Evolutionary conservation across 2,888 invertebrate genomes (phyloP).

Genomic region (Gortyna flavago): DNA sequence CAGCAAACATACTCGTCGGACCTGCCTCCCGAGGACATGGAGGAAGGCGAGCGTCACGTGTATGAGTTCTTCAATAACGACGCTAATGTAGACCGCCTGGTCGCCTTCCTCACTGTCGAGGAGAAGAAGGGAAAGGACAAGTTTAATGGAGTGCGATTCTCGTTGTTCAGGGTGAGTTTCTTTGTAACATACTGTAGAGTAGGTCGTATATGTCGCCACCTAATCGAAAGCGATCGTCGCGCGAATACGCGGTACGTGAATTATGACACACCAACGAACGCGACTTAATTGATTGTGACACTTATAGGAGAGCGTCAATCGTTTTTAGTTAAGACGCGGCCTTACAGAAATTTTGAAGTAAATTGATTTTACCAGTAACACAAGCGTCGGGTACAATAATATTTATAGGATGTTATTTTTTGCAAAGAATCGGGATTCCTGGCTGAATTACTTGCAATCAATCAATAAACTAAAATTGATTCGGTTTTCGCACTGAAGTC

Average conservation of each 20-base stretch:
- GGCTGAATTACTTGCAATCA: too few relatives aligned
- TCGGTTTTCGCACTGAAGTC: neutral
- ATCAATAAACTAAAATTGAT: neutral
- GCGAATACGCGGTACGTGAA: neutral
- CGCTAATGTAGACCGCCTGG: constrained; percentile 92
- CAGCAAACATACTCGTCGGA: constrained; percentile 91
- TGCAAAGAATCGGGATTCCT: neutral
- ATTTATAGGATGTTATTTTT: neutral
- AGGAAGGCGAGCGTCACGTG: constrained; percentile 91
- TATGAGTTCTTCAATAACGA: constrained; percentile 92
- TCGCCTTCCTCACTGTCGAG: constrained; percentile 94
- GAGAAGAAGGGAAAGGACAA: constrained; percentile 96
- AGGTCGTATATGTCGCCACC: neutral
- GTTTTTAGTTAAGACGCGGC: neutral
- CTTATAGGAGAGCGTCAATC: neutral
- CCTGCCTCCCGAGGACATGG: constrained; percentile 88
- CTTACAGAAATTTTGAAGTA: neutral
- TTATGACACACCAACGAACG: neutral
- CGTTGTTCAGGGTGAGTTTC: constrained; percentile 92
- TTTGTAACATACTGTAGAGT: neutral
- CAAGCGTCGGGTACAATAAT: neutral
- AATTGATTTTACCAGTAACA: neutral
- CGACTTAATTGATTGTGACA: neutral
- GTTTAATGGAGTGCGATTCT: constrained; percentile 92
- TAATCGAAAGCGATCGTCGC: neutral